Evolutionary conservation across 2,888 invertebrate genomes (phyloP), one percentile per base, ranked within the genome.

Genomic region (Lepidonotus clava): DNA sequence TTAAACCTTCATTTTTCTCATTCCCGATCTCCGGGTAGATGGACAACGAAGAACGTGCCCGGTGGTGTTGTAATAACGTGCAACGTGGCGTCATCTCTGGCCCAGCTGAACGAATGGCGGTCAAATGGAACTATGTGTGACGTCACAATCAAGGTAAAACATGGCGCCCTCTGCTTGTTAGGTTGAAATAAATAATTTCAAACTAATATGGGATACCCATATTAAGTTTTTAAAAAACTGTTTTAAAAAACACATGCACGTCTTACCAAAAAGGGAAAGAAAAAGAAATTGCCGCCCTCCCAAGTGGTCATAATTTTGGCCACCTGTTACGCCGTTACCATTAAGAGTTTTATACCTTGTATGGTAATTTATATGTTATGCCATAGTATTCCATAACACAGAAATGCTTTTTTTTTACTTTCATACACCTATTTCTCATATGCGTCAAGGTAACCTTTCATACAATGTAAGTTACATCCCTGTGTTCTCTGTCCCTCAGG

Each of bases 91-190:
- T 61, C 61, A 24, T 61, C 76, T 2, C 28, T 76, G 38, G 18
- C 38, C 38, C 76, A 76, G 18, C 76, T 76, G 0, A 76, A 76
- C 18, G 38, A 76, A 6, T 76, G 76, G 76, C 76, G 76, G 38
- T 24, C 21, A n/a, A 40, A 76, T 40, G 76, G 76, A 28, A 11
- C 14, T 4, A 34, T 76, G 8, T 76, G 76, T 76, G 76, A 76
- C 36, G 38, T 76, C 38, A 76, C 14, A 36, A 76, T 76, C 14
- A 36, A 76, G 76, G 76, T 76, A 71, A 36, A n/a, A 34, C 6
- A 71, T 71, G n/a, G n/a, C 32, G 6, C 2, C 6, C 24, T 71
- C 24, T 32, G 6, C 32, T 6, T 38, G 14, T 32, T 5, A 51
- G 51, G 14, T 51, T 18, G 11, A 32, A 6, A 11, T 71, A 32